These are phyloP conservation scores for Nycticebus coucang DNA, from an alignment of 2,113 vertebrate species.

Conservation along the genomic window DNA sequence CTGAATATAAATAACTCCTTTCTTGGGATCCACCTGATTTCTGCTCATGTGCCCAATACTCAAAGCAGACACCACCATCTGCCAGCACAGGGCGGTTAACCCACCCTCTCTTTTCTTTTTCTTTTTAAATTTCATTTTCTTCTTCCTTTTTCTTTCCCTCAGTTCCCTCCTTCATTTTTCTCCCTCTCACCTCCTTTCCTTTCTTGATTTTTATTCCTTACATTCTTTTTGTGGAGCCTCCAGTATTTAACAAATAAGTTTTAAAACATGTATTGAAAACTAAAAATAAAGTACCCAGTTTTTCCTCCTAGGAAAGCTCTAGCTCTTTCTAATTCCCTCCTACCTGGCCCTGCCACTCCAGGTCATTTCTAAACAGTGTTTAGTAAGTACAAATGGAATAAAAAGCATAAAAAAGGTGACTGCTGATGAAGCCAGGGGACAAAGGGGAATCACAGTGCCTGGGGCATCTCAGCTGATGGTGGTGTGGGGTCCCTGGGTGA, in stretches of 20 bases:
- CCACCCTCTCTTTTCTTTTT: fast-evolving
- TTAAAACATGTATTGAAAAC: background rate
- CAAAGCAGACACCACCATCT: background rate
- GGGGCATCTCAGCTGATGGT: fast-evolving
- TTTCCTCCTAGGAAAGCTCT: background rate
- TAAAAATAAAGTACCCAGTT: background rate
- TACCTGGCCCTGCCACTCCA: background rate
- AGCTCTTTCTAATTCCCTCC: background rate
- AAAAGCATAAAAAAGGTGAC: background rate
- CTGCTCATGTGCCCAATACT: fast-evolving
- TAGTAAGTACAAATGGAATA: background rate
- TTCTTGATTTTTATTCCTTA: background rate
- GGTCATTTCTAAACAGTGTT: background rate
- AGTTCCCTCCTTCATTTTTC: background rate
- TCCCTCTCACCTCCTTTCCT: background rate
- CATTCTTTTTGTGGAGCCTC: background rate
- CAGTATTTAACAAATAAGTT: background rate
- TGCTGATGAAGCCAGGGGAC: background rate
- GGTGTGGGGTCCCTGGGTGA: background rate
- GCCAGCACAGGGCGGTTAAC: slow-evolving; percentile 28
- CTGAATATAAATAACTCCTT: background rate
- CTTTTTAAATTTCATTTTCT: background rate
- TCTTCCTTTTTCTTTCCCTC: background rate
- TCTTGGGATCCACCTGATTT: background rate
- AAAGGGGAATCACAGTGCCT: background rate